phyloP scores from a whole-genome alignment of 2,797 vertebrate genomes.

The Kryptolebias ocellatus region DNA sequence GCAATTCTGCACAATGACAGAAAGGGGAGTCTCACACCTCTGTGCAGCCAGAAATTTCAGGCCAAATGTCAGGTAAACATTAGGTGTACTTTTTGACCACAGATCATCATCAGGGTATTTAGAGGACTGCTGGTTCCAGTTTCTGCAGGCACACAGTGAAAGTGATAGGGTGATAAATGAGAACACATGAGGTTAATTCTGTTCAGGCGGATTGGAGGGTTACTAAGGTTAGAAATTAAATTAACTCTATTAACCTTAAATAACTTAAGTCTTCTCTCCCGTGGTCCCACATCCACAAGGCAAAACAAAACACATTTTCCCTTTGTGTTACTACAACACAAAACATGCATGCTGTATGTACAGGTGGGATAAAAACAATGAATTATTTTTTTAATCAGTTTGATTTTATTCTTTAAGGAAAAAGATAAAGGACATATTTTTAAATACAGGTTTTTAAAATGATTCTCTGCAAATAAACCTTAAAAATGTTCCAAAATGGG shows the following conservation, averaged over 20 bases:
- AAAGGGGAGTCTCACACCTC: background rate
- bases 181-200: conserved; percentile 56
- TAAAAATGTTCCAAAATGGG: background rate
- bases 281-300: background rate
- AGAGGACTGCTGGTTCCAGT: background rate
- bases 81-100: background rate
- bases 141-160: background rate
- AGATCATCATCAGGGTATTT: background rate
- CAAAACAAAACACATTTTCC: background rate
- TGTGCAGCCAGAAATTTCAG: background rate
- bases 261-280: conserved; percentile 34
- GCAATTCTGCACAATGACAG: background rate
- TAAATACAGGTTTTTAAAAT: too few species aligned
- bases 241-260: conserved; percentile 55
- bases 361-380: background rate
- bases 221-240: conserved; percentile 48
- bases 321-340: background rate
- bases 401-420: too few species aligned
- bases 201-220: conserved; percentile 38
- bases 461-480: background rate
- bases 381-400: background rate
- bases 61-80: background rate
- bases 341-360: background rate
- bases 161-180: conserved; percentile 14
- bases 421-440: too few species aligned